Evolutionary conservation across 2,113 vertebrate species (phyloP), one percentile per base, ranked within the genome.

Genomic region (Oryzias melastigma): DNA sequence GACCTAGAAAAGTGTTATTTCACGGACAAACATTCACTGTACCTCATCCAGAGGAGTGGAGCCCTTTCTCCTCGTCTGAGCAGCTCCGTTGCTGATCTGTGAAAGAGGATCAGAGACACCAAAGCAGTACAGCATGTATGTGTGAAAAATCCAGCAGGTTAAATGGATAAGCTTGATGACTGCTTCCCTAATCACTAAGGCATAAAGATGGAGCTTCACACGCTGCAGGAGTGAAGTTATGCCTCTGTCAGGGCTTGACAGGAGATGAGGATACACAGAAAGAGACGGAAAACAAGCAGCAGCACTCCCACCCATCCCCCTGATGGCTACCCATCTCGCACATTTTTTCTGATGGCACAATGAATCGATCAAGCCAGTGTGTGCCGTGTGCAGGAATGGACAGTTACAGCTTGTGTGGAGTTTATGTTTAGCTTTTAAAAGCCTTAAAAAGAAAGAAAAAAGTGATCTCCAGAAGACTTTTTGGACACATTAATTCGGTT

Each of bases 221-320:
- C 48, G 57, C 46, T 58, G 58, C 65, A 63, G 50, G 15, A 25
- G 57, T 51, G 53, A 4, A 53, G 62, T 47, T 60, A 59, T 14
- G 58, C 82, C 65, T 60, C 68, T 59, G 4, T 25, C 68, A 44
- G 48, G 17, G 54, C 69, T 45, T 44, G 52, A 50, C 50, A 77
- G 64, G 67, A 29, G 61, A 52, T 59, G 71, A 72, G 66, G 59
- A 60, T 46, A 64, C 49, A 52, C 61, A 53, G 71, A 69, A 56
- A 68, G 49, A 50, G 53, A 48, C 57, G 8, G 68, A 76, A 14
- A 65, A 59, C 54, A 24, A 61, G 51, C 18, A 78, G 75, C 75
- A 63, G 71, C 71, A 17, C 70, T 77, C 65, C 72, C 75, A 85
- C 85, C 80, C 83, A 72, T 70, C 82, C 85, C 80, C 80, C 88